These are phyloP conservation scores for Puffinus mauretanicus DNA, from an alignment of 2,113 vertebrate genomes.

Conservation along the genomic window DNA sequence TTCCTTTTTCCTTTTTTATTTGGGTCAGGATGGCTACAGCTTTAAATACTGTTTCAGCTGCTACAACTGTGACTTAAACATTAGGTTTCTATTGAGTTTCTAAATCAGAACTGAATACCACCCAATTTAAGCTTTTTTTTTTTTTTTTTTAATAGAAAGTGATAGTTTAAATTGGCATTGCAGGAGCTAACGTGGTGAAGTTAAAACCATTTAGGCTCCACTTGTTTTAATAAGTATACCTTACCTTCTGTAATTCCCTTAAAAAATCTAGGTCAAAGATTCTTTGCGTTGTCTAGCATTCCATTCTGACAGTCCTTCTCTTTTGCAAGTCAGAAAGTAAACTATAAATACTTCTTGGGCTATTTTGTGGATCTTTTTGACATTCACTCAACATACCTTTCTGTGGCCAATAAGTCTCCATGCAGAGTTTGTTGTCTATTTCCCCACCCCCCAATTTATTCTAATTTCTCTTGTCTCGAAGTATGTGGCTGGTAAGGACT, in stretches of 20 bases:
- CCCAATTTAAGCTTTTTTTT: background rate
- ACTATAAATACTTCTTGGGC: background rate
- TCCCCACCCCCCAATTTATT: background rate
- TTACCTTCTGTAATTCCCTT: slow-evolving; percentile 51
- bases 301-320: slow-evolving; percentile 20
- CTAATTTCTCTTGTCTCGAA: background rate
- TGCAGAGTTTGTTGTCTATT: background rate
- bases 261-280: slow-evolving; percentile 61
- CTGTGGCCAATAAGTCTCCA: background rate
- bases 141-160: slow-evolving; percentile 38
- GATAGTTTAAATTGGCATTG: slow-evolving; percentile 71
- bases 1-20: slow-evolving; percentile 49
- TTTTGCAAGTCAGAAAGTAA: slow-evolving; percentile 24
- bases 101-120: slow-evolving; percentile 59
- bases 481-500: background rate
- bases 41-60: slow-evolving; percentile 65
- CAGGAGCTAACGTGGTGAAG: slow-evolving; percentile 55
- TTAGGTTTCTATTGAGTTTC: slow-evolving; percentile 57
- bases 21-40: slow-evolving; percentile 20
- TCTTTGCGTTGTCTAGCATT: slow-evolving; percentile 51
- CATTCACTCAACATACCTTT: background rate
- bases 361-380: background rate
- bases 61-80: slow-evolving; percentile 43
- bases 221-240: slow-evolving; percentile 67
- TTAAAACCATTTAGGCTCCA: slow-evolving; percentile 44